Conservation (phyloP, 2,888 invertebrate species). For the Orthonychiurus folsomi region DNA sequence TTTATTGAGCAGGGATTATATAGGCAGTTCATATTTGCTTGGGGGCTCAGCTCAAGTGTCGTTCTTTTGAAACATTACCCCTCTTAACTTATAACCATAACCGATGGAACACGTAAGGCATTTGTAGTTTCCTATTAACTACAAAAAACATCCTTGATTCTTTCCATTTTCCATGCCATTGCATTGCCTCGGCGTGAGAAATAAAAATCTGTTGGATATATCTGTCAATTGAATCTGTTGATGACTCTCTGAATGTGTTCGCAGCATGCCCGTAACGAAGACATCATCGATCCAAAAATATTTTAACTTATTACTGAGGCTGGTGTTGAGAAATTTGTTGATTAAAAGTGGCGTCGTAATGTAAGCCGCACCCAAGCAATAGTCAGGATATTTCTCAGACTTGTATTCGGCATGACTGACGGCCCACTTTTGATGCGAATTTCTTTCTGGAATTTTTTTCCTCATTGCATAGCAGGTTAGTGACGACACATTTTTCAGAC, state of each 20-base stretch:
- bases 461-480: not conserved
- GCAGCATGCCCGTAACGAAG: conserved; percentile 1
- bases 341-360: not conserved
- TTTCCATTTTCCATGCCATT: too few species aligned
- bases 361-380: conserved; percentile 6
- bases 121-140: too few species aligned
- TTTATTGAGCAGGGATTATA: too few species aligned
- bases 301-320: not conserved
- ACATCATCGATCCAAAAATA: conserved; percentile 8
- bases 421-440: not conserved
- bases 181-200: not conserved
- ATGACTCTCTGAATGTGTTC: not conserved
- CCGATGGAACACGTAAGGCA: too few species aligned
- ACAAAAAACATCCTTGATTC: not conserved
- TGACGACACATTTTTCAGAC: not conserved
- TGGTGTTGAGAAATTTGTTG: not conserved
- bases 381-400: not conserved
- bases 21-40: too few species aligned
- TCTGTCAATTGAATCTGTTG: not conserved
- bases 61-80: too few species aligned
- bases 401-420: not conserved
- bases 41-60: too few species aligned
- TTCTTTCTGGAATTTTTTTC: not conserved
- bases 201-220: not conserved
- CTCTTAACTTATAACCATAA: too few species aligned